Conservation (phyloP, 2,113 vertebrate species). For the Struthidea cinerea region DNA sequence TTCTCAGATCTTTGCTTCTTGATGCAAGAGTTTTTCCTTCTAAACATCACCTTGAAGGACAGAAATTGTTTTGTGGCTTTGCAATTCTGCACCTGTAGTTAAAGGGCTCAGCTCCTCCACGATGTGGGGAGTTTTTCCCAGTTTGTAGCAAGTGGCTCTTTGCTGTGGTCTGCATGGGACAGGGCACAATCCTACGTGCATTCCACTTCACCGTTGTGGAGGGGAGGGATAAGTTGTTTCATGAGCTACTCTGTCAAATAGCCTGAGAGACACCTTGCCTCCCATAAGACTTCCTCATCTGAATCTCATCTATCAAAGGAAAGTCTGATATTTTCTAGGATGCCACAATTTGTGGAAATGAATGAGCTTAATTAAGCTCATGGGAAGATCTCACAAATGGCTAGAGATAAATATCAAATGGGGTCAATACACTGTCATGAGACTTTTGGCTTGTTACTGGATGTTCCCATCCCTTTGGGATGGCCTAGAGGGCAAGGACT, state of each 20-base stretch:
- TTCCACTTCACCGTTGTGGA: background rate
- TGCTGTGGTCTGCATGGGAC: background rate
- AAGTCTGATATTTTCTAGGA: constrained; percentile 54
- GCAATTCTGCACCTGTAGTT: background rate
- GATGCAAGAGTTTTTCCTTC: background rate
- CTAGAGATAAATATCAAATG: constrained; percentile 57
- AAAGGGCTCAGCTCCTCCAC: background rate
- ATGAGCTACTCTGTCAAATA: constrained; percentile 24
- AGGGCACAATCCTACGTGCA: background rate
- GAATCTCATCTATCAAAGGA: constrained; percentile 48
- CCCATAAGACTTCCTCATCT: constrained; percentile 52
- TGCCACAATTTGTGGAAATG: constrained; percentile 54
- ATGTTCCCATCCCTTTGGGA: constrained; percentile 60
- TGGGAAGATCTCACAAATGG: constrained; percentile 56
- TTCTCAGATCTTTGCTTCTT: background rate
- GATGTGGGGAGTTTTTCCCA: background rate
- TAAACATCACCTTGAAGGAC: background rate
- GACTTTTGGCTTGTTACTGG: constrained; percentile 66
- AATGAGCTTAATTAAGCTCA: constrained; percentile 64
- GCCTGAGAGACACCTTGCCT: constrained; percentile 43
- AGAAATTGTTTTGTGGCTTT: background rate
- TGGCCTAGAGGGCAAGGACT: constrained; percentile 62
- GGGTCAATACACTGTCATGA: constrained; percentile 67
- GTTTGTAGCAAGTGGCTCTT: background rate
- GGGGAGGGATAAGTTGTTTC: background rate